Evolutionary conservation across 2,888 invertebrate species (phyloP), one percentile per base, ranked within the genome.

Genomic region (Labia minor): DNA sequence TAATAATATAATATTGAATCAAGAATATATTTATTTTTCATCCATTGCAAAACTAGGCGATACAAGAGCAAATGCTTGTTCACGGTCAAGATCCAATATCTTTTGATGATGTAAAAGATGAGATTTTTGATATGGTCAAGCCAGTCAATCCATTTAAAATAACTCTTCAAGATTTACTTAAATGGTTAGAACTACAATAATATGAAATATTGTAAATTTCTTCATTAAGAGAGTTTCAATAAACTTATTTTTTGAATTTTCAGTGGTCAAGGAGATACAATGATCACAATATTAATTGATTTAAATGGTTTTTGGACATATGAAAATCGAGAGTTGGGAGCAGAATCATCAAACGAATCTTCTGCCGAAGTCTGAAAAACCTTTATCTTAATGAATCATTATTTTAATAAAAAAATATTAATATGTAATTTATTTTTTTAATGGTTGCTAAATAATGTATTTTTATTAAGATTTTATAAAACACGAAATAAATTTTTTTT

Each of bases 121-220:
- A 97, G 80, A 91, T 97, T 72, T 97, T 95, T 80, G 97, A 97
- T 80, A 97, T 98, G 96, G 92, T 96, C 1, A 88, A 93, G 70
- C 95, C 96, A 0, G 85, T 83, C 68, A 86, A 95, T 77, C 89
- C 92, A 0, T 81, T 85, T 10, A 85, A 86, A 76, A 95, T 97
- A 71, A 95, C 94, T 0, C 79, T 95, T 1, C 86, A 87, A 72
- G 96, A 97, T 80, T 82, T 97, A 66, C 82, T 93, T 64, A 81
- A 83, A 67, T 87, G 87, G 87, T 88, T 77, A 72, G 74, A 71
- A 61, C 19, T 18, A 10, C 61, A 49, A 37, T 1, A 21, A 1
- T 26, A 0, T n/a, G 3, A n/a, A n/a, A n/a, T n/a, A n/a, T n/a
- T n/a, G n/a, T n/a, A 63, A 26, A 14, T 62, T 6, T 8, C 21